Evolutionary conservation across 1,140 invertebrate species (phyloP), one percentile per base, ranked within the genome.

Genomic region (Kradibia gibbosae): DNA sequence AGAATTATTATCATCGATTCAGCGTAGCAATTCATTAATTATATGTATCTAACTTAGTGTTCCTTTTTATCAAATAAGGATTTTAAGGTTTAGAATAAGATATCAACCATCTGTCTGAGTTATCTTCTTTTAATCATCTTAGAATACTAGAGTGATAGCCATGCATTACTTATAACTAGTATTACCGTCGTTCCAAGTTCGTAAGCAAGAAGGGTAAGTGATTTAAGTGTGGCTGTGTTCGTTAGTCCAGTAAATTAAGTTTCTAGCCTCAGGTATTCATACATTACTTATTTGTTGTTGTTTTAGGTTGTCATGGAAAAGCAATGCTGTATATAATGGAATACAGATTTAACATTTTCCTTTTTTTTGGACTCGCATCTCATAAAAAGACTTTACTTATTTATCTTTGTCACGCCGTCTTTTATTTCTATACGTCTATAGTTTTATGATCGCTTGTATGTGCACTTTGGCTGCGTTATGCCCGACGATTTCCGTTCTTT

Each of bases 261-360:
- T 89, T 89, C 88, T 86, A 89, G 86, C 84, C 86, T 84, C 87
- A 36, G 50, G 72, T 31, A 74, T 86, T 88, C 86, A 87, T 87
- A 45, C 88, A 90, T 90, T 90, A 90, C 87, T 86, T 87, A 88
- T 91, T 90, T 90, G 90, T 91, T 91, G 89, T 90, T 88, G 71
- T 86, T 84, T 80, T 84, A 81, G 80, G 90, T 91, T 88, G 89
- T 89, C 90, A 89, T 86, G 90, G 89, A 83, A 88, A 91, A 87
- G 42, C 5, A 31, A 15, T 15, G 36, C 13, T 70, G 86, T 88
- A 89, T 87, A 90, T 91, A 91, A 85, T 86, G 88, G 86, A 90
- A 90, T 85, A 86, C 84, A 89, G 89, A 90, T 91, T 90, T 83
- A 81, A 82, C 73, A 17, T 22, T 53, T 67, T 62, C 34, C 15